Percentiles rank a stretch among this genome's conserved stretches.
phyloP scores from a whole-genome alignment of 2,113 vertebrate species.

The Agelaius phoeniceus region DNA sequence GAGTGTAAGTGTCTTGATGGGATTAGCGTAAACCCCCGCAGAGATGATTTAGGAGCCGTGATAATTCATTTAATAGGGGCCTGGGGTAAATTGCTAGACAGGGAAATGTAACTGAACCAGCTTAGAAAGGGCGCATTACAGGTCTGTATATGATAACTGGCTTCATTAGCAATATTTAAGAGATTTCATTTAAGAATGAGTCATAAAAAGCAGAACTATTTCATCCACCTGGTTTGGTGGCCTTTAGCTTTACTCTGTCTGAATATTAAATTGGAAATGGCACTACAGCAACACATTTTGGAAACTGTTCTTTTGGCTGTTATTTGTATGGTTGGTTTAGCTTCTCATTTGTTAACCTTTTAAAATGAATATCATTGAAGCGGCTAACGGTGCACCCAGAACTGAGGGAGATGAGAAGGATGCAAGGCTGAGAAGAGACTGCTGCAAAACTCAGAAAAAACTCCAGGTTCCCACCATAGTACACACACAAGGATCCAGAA shows the following conservation, averaged over 20 bases:
- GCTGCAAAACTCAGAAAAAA: constrained; percentile 52
- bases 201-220: constrained; percentile 80
- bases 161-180: constrained; percentile 86
- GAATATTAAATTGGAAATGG: constrained; percentile 83
- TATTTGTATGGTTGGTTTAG: constrained; percentile 88
- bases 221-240: constrained; percentile 82
- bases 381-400: constrained; percentile 62
- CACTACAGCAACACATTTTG: constrained; percentile 78
- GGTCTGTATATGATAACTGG: constrained; percentile 74
- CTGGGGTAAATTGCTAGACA: constrained; percentile 83
- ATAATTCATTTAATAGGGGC: constrained; percentile 87
- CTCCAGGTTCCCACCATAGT: constrained; percentile 26
- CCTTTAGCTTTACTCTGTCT: constrained; percentile 79
- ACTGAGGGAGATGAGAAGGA: constrained; percentile 56
- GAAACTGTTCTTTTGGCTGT: constrained; percentile 83
- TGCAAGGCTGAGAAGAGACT: constrained; percentile 29
- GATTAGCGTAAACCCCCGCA: constrained; percentile 82
- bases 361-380: constrained; percentile 77
- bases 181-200: constrained; percentile 81
- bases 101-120: constrained; percentile 78
- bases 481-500: not conserved
- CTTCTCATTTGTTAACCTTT: constrained; percentile 86
- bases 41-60: constrained; percentile 85
- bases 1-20: constrained; percentile 84
- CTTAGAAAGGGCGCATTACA: constrained; percentile 74